Base-by-base conservation (phyloP, 1,140 invertebrate genomes). In the Pachypeltis micranthus region DNA sequence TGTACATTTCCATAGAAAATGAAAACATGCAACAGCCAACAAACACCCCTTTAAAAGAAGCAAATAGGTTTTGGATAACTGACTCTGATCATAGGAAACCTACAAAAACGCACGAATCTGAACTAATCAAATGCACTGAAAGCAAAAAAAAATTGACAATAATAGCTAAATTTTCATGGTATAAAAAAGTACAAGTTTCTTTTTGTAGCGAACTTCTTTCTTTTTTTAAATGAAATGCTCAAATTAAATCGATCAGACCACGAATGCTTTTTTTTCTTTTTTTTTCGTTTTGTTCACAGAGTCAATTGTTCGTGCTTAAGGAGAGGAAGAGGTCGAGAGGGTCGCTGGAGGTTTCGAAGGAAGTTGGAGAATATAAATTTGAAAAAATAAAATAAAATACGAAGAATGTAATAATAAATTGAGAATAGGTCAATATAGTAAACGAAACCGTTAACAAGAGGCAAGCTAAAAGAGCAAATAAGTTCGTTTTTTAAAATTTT, bases 1-100 rank as follows among this genome's bases (percentile, higher is more conserved):
- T 14, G 57, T 59, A 59, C 57, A 59, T 59, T 31, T 59, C 44
- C 58, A 66, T 55, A 66, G 51, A 66, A 61, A 66, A 63, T 64
- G 60, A 63, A 67, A 67, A 67, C 65, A 67, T 68, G 67, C 65
- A 67, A 69, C 66, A 69, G 67, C 67, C 66, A 69, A 64, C 66
- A 68, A 68, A 68, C 67, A 66, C 67, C 67, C 67, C 67, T 68
- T 65, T 67, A 67, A 67, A 67, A 67, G 64, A 68, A 67, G 67
- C 65, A 68, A 67, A 61, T 65, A 54, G 57, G 63, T 61, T 56
- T 21, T 25, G 59, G 59, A 61, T 31, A 31, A 61, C 31, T 61
- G 59, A 31, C 59, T 61, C 59, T 51, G 47, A 51, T 51, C 47
- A 51, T 7, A 39, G 4, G 47, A 21, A 14, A 16, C 47, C 47